These are phyloP conservation scores for Elachura formosa DNA, from an alignment of 2,113 vertebrate genomes.

Conservation along the genomic window DNA sequence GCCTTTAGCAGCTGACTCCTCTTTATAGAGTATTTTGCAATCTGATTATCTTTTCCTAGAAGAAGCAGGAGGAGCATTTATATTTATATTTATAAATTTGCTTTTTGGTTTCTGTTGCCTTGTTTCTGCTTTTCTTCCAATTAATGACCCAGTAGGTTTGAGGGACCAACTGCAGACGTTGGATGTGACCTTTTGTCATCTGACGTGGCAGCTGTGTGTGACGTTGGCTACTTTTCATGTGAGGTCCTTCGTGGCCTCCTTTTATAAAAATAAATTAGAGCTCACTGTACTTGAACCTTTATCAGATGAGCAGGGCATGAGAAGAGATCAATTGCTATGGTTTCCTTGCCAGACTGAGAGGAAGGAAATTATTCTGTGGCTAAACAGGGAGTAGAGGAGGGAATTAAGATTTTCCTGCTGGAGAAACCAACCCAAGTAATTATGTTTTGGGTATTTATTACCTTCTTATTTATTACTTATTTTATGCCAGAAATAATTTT, in stretches of 20 bases:
- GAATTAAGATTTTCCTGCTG: background rate
- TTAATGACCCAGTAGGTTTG: background rate
- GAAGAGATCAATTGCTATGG: background rate
- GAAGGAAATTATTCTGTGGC: background rate
- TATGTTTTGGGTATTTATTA: accelerated
- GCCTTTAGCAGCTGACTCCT: background rate
- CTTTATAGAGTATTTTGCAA: background rate
- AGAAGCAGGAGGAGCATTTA: background rate
- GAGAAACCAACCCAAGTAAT: background rate
- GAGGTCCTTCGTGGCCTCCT: background rate
- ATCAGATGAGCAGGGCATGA: background rate
- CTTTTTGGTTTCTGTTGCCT: background rate
- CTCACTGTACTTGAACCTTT: background rate
- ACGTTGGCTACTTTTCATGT: background rate
- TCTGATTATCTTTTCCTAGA: background rate
- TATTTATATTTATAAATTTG: too few species aligned
- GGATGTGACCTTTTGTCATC: background rate
- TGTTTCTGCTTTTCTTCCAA: background rate
- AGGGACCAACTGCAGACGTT: background rate
- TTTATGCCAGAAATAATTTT: background rate
- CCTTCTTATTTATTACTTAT: background rate
- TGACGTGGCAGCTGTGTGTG: background rate
- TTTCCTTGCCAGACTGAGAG: background rate
- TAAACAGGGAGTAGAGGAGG: background rate
- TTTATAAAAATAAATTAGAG: background rate